Evolutionary conservation across 2,797 vertebrate species (phyloP).

Genomic region (Sciurus carolinensis): DNA sequence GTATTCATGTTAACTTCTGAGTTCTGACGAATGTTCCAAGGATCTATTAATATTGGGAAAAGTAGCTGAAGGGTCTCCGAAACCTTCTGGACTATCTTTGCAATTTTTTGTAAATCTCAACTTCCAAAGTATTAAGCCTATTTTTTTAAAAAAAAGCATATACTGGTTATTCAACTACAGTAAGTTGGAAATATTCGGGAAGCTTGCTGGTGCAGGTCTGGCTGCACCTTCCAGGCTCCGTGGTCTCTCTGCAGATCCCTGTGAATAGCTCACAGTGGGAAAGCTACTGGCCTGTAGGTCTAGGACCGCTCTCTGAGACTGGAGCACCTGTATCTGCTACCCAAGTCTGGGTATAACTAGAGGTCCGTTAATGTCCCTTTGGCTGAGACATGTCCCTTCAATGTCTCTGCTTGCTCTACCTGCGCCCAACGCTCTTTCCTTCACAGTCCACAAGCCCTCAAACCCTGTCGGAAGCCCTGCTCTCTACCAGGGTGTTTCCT

Average conservation of each 20-base stretch:
- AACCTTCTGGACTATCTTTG: background rate
- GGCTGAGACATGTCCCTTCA: background rate
- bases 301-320: background rate
- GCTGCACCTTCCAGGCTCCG: fast-evolving
- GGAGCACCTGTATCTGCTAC: too few species aligned
- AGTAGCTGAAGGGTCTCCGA: background rate
- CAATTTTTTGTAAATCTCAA: background rate
- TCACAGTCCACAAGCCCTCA: background rate
- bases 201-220: background rate
- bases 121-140: background rate
- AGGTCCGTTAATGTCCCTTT: background rate
- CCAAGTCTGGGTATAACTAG: background rate
- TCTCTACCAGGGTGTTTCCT: background rate
- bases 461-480: background rate
- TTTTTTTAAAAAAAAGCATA: background rate
- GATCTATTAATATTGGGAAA: fast-evolving
- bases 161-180: background rate
- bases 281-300: background rate
- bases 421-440: background rate
- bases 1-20: background rate
- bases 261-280: fast-evolving
- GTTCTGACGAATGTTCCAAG: background rate
- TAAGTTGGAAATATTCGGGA: background rate
- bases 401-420: background rate
- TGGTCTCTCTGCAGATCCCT: background rate